phyloP scores from a whole-genome alignment of 1,140 invertebrate species.

The Drosophila busckii region DNA sequence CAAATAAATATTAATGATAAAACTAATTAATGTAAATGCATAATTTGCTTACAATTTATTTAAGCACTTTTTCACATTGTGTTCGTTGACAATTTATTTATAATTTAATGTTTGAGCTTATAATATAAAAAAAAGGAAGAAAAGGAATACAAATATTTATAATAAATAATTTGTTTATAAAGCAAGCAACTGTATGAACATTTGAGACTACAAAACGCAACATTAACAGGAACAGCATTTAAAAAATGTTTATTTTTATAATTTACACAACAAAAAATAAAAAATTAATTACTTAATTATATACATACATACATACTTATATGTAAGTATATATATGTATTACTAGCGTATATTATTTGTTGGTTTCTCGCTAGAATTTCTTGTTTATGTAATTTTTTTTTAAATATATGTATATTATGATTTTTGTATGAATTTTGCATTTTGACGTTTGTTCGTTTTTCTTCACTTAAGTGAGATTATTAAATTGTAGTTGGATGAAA shows the following conservation, averaged over 20 bases:
- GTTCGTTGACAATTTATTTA: constrained; percentile 17
- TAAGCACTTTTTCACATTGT: constrained; percentile 26
- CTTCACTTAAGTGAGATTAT: constrained; percentile 70
- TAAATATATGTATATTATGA: constrained; percentile 43
- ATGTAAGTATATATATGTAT: not conserved
- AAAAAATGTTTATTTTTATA: constrained; percentile 73
- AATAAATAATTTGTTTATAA: constrained; percentile 12
- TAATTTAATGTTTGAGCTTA: not conserved
- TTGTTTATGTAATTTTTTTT: constrained; percentile 32
- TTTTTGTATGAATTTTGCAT: constrained; percentile 40
- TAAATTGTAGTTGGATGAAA: constrained; percentile 35
- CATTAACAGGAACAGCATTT: constrained; percentile 76
- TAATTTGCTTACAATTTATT: constrained; percentile 12
- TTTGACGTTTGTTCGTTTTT: constrained; percentile 37
- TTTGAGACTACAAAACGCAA: constrained; percentile 76
- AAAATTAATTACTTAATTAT: constrained; percentile 26
- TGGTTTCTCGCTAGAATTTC: constrained; percentile 19
- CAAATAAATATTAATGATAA: constrained; percentile 15
- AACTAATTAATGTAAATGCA: constrained; percentile 19
- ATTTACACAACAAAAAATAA: constrained; percentile 27
- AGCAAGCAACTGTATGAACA: constrained; percentile 48
- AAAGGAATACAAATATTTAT: not conserved
- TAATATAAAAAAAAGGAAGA: constrained; percentile 3
- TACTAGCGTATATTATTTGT: constrained; percentile 10
- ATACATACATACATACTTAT: constrained; percentile 4